phyloP scores from a whole-genome alignment of 2,113 vertebrate genomes.

The Otis tarda region DNA sequence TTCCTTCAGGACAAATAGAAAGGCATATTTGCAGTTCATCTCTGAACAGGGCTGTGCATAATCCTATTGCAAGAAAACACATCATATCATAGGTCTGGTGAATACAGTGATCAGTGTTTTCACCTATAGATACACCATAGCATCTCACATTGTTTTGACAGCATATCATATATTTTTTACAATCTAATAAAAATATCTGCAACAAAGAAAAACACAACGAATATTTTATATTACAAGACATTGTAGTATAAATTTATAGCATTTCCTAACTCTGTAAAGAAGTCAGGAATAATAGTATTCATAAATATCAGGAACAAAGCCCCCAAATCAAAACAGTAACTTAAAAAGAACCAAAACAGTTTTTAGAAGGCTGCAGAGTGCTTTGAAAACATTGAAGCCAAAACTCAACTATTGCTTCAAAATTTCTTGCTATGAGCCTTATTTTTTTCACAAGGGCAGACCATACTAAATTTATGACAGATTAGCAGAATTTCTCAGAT shows the following conservation, averaged over 20 bases:
- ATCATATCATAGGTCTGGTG: not conserved
- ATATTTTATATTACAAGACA: not conserved
- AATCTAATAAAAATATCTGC: not conserved
- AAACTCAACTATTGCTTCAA: not conserved
- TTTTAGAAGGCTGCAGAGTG: not conserved
- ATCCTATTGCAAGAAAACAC: not conserved
- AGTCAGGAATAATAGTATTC: not conserved
- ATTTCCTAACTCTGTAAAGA: slow-evolving; percentile 3
- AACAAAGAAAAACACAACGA: not conserved
- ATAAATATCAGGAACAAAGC: slow-evolving; percentile 5
- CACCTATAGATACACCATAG: not conserved
- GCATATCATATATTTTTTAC: not conserved
- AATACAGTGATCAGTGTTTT: not conserved
- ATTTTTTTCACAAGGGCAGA: not conserved
- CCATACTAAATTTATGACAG: not conserved
- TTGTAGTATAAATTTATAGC: not conserved
- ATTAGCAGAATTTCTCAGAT: not conserved
- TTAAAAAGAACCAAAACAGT: not conserved
- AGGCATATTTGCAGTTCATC: not conserved
- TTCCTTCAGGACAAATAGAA: slow-evolving; percentile 22
- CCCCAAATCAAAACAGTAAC: not conserved
- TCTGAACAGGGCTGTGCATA: not conserved
- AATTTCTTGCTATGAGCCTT: not conserved
- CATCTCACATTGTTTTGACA: not conserved
- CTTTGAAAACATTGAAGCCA: not conserved